Evolutionary conservation across 1,140 invertebrate species (phyloP).

Genomic region (Megalonaias nervosa): DNA sequence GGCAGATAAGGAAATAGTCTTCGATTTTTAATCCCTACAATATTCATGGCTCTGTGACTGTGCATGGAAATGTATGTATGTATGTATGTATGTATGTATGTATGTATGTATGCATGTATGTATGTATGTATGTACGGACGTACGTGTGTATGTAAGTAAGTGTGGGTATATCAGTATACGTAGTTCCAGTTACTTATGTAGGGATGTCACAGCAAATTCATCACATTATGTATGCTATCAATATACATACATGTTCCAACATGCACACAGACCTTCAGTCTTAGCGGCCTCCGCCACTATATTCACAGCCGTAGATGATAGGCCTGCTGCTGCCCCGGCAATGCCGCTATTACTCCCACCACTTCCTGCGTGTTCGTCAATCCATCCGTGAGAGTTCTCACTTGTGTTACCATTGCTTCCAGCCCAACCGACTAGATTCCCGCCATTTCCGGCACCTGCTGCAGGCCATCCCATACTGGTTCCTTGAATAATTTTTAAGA

Average conservation of each 20-base stretch:
- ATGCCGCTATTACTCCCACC: conserved; percentile 2
- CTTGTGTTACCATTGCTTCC: conserved; percentile 27
- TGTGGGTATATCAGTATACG: conserved; percentile 30
- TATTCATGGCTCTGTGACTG: not conserved
- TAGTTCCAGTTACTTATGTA: conserved; percentile 14
- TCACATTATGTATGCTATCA: too few species aligned
- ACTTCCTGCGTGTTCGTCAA: conserved; percentile 11
- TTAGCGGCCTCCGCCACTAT: conserved; percentile 20
- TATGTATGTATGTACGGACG: conserved; percentile 21
- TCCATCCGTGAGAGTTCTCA: conserved; percentile 29
- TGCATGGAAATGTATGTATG: conserved; percentile 1
- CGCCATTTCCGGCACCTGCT: not conserved
- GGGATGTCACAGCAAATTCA: not conserved
- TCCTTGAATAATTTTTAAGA: too few species aligned
- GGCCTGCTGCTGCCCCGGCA: not conserved
- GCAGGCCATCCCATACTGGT: conserved; percentile 15
- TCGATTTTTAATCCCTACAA: too few species aligned
- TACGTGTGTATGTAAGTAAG: conserved; percentile 24
- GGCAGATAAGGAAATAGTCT: too few species aligned
- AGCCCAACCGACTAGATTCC: conserved; percentile 24
- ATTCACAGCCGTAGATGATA: conserved; percentile 9
- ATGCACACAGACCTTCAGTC: conserved; percentile 19
- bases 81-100: conserved; percentile 21
- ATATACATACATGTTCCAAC: too few species aligned
- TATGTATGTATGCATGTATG: conserved; percentile 23